These are phyloP conservation scores for Acronicta leporina DNA, from an alignment of 2,888 invertebrate species.

Conservation along the genomic window DNA sequence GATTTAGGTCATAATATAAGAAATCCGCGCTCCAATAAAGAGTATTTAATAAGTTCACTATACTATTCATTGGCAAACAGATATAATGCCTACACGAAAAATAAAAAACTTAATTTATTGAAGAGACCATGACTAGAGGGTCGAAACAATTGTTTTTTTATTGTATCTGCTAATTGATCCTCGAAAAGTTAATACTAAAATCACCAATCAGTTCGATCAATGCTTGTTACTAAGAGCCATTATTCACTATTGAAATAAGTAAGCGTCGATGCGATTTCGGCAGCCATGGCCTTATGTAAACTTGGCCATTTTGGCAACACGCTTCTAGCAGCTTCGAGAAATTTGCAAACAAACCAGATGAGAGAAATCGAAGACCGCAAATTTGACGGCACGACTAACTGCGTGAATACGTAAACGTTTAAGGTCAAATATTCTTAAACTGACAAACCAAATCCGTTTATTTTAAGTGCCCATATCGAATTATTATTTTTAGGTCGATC, in stretches of 20 bases:
- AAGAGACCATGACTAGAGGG: too few species aligned
- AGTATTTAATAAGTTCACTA: too few species aligned
- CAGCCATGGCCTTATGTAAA: slow-evolving; percentile 71
- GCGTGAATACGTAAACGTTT: slow-evolving; percentile 8
- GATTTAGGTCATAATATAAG: too few species aligned
- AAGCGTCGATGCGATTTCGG: slow-evolving; percentile 59
- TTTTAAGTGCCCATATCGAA: not conserved
- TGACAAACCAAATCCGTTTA: not conserved
- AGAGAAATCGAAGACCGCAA: slow-evolving; percentile 48
- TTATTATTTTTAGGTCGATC: slow-evolving; percentile 15
- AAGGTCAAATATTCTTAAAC: slow-evolving; percentile 2
- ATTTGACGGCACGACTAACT: slow-evolving; percentile 12
- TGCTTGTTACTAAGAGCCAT: slow-evolving; percentile 50
- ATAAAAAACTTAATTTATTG: too few species aligned
- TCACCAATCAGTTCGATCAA: slow-evolving; percentile 21
- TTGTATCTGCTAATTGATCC: too few species aligned
- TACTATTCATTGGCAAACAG: too few species aligned
- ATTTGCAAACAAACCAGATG: slow-evolving; percentile 55
- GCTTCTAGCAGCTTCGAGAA: slow-evolving; percentile 54
- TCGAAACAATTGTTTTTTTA: too few species aligned
- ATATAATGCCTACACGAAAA: too few species aligned
- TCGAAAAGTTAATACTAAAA: too few species aligned
- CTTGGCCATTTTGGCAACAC: slow-evolving; percentile 60
- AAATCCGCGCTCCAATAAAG: too few species aligned
- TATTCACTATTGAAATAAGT: slow-evolving; percentile 59